A percentile compares a stretch with the other conserved stretches of the same genome.
Conservation (phyloP, 2,888 invertebrate genomes). For the Chymomyza procnemis region DNA sequence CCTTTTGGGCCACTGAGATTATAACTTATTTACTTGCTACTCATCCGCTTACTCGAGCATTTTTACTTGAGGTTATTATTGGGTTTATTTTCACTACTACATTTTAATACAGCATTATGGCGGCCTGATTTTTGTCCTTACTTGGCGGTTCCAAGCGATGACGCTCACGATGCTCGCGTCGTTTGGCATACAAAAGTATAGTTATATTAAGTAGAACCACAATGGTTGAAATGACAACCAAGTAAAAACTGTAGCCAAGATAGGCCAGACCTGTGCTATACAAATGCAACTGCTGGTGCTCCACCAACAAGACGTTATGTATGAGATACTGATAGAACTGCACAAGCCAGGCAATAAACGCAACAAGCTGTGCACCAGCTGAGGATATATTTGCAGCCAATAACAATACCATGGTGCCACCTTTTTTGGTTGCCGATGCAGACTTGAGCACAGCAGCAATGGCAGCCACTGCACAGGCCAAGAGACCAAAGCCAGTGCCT, state of each 20-base stretch:
- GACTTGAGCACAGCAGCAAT: conserved; percentile 77
- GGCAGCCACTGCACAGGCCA: conserved; percentile 77
- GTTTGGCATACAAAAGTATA: conserved; percentile 70
- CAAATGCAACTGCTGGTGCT: conserved; percentile 90
- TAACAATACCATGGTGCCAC: conserved; percentile 75
- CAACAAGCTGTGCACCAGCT: conserved; percentile 87
- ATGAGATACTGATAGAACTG: conserved; percentile 90
- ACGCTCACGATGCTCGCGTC: conserved; percentile 68
- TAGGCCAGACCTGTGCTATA: conserved; percentile 89
- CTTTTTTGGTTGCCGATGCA: conserved; percentile 76
- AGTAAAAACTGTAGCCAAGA: conserved; percentile 91
- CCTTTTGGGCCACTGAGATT: conserved; percentile 55
- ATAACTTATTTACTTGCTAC: conserved; percentile 30
- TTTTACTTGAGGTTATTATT: conserved; percentile 51
- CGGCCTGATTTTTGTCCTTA: conserved; percentile 77
- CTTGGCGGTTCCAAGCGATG: conserved; percentile 72
- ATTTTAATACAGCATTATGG: conserved; percentile 77
- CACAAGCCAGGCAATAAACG: conserved; percentile 89
- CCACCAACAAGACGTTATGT: conserved; percentile 88
- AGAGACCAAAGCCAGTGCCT: conserved; percentile 76
- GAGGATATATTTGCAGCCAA: conserved; percentile 76
- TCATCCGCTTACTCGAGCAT: conserved; percentile 36
- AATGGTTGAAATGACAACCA: conserved; percentile 76
- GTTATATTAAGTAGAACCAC: conserved; percentile 75
- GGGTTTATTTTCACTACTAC: conserved; percentile 20